These are phyloP conservation scores for Phymanthus crucifer DNA, from an alignment of 92 coral and sea anemone species.

Conservation along the genomic window DNA sequence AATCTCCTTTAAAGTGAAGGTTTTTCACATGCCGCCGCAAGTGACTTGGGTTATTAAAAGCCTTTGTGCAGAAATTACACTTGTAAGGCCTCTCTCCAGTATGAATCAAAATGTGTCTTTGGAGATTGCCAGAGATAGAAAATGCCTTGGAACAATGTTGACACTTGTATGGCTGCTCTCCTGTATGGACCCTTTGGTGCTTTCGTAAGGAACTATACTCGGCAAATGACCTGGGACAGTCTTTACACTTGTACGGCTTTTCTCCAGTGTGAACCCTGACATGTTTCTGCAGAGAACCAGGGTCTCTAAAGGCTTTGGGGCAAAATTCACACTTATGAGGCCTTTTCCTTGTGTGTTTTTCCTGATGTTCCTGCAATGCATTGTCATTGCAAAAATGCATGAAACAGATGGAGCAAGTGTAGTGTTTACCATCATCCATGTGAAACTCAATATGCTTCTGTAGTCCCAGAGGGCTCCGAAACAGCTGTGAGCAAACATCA, in stretches of 20 bases:
- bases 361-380: constrained; percentile 77
- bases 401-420: constrained; percentile 87
- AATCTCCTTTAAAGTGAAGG: constrained; percentile 78
- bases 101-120: constrained; percentile 91
- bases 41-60: constrained; percentile 97
- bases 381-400: constrained; percentile 59
- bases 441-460: constrained; percentile 97
- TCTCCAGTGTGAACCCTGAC: constrained; percentile 97
- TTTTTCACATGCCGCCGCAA: constrained; percentile 91
- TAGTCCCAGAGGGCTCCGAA: constrained; percentile 90
- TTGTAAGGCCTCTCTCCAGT: constrained; percentile 97
- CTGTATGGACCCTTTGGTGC: constrained; percentile 94
- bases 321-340: constrained; percentile 93
- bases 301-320: constrained; percentile 97
- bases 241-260: constrained; percentile 84
- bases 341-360: constrained; percentile 78
- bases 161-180: constrained; percentile 96
- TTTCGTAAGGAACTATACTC: constrained; percentile 97
- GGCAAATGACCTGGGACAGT: constrained; percentile 79
- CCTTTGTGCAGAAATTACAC: constrained; percentile 91
- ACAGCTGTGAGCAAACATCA: constrained; percentile 89
- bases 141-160: constrained; percentile 87
- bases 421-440: constrained; percentile 83
- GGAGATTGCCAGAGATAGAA: constrained; percentile 96
- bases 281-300: constrained; percentile 97